These are phyloP conservation scores for Hybognathus amarus DNA, from an alignment of 2,797 vertebrate species.

Conservation along the genomic window DNA sequence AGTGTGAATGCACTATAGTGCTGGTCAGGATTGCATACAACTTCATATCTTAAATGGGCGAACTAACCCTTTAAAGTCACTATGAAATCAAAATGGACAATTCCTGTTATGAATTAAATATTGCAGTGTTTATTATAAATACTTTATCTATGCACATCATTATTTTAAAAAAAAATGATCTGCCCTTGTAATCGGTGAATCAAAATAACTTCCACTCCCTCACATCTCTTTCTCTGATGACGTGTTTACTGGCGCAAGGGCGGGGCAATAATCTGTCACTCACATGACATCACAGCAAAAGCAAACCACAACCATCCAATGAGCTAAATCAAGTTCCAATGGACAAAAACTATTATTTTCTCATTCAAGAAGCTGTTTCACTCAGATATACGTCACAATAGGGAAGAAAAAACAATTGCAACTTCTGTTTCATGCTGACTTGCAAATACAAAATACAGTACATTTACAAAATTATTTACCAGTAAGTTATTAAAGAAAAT, in stretches of 20 bases:
- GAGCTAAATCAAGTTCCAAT: too few species aligned
- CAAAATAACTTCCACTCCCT: too few species aligned
- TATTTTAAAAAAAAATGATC: neutral
- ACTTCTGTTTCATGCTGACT: neutral
- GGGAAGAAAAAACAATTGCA: neutral
- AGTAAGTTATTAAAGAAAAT: neutral
- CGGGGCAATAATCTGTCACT: neutral
- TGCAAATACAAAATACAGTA: neutral
- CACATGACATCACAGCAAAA: neutral
- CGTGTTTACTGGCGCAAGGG: neutral
- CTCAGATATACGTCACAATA: neutral
- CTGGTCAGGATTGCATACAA: too few species aligned
- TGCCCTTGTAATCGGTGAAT: neutral
- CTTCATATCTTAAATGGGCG: too few species aligned
- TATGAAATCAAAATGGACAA: neutral
- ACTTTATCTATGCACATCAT: neutral
- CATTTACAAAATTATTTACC: neutral
- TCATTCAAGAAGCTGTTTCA: neutral
- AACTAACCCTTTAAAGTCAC: too few species aligned
- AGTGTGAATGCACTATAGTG: too few species aligned
- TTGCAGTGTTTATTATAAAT: neutral
- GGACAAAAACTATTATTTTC: neutral
- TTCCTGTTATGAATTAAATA: neutral
- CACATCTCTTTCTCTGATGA: neutral
- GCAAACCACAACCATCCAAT: neutral